phyloP scores from a whole-genome alignment of 2,797 vertebrate genomes.

The Pipistrellus pipistrellus region DNA sequence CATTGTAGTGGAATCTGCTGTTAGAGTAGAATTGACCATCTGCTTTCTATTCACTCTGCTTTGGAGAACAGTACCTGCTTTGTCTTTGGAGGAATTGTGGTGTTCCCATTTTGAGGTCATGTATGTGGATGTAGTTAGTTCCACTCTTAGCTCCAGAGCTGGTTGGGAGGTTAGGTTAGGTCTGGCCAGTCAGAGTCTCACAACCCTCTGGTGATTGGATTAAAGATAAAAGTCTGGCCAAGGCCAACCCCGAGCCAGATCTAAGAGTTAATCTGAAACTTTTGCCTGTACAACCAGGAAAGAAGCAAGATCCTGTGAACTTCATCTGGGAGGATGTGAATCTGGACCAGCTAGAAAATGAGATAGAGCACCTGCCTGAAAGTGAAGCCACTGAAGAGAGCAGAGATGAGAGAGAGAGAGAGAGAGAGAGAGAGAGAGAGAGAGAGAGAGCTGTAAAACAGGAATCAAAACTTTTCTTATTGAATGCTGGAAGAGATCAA shows the following conservation, averaged over 20 bases:
- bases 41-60: constrained; percentile 11
- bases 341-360: neutral
- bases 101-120: neutral
- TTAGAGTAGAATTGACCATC: neutral
- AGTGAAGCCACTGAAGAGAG: neutral
- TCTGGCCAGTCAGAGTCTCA: neutral
- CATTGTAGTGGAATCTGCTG: neutral
- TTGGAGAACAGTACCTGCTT: constrained; percentile 15
- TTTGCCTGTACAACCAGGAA: constrained; percentile 1
- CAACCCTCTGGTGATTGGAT: neutral
- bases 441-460: neutral
- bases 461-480: neutral
- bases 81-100: neutral
- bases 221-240: neutral
- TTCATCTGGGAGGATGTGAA: neutral
- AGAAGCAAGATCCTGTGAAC: neutral
- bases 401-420: neutral
- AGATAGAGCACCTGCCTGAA: neutral
- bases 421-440: neutral
- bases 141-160: neutral
- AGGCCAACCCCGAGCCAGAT: neutral
- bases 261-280: neutral
- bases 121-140: neutral
- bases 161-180: neutral
- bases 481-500: neutral